These are phyloP conservation scores for Noctua fimbriata DNA, from an alignment of 2,888 invertebrate species.

Conservation along the genomic window DNA sequence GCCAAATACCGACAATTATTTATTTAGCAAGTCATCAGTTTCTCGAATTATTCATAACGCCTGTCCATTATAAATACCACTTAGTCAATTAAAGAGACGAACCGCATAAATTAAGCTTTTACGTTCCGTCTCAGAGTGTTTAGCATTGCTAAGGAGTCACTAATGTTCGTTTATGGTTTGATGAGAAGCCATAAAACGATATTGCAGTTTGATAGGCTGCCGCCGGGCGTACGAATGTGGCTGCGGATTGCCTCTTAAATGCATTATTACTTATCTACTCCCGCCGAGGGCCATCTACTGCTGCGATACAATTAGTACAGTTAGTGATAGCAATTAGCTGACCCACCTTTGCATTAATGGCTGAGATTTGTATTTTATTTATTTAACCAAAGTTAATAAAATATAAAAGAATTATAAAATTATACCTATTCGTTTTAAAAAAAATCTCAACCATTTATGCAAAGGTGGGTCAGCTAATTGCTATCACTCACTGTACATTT, in stretches of 20 bases:
- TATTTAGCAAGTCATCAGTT: conserved; percentile 52
- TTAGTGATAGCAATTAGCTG: no score
- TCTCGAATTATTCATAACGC: conserved; percentile 52
- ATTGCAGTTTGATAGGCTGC: conserved; percentile 82
- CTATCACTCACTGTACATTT: conserved; percentile 50
- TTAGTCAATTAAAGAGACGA: conserved; percentile 61
- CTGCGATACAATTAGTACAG: conserved; percentile 70
- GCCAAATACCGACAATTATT: conserved; percentile 37
- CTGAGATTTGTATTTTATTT: no score
- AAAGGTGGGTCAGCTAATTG: no score
- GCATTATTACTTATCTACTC: conserved; percentile 78
- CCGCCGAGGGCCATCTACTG: conserved; percentile 60
- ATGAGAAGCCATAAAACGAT: conserved; percentile 80
- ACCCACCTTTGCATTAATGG: no score
- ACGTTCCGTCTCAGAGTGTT: conserved; percentile 54
- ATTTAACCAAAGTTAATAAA: no score
- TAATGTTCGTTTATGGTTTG: conserved; percentile 73
- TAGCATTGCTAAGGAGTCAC: conserved; percentile 61
- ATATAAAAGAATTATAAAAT: no score
- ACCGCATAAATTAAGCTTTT: conserved; percentile 65
- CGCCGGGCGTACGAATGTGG: conserved; percentile 72
- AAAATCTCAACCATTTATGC: no score
- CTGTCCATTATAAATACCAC: conserved; percentile 57
- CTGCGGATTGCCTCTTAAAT: conserved; percentile 77
- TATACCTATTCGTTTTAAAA: no score